Evolutionary conservation across 2,797 vertebrate species (phyloP).

Genomic region (Characodon lateralis): DNA sequence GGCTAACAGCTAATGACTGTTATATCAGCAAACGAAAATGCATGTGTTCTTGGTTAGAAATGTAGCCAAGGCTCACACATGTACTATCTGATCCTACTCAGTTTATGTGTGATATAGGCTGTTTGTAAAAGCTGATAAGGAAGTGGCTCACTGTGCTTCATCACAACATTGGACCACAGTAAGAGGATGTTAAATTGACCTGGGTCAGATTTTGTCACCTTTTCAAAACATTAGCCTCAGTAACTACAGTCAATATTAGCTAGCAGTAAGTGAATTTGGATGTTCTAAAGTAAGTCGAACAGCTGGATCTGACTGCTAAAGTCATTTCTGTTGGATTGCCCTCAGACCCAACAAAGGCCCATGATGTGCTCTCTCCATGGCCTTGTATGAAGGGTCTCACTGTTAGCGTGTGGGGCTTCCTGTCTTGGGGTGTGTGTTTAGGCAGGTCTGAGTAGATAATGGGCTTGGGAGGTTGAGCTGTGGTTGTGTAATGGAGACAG

Average conservation of each 20-base stretch:
- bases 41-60: conserved; percentile 31
- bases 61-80: conserved; percentile 16
- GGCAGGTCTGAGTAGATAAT: conserved; percentile 83
- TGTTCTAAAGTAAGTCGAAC: conserved; percentile 32
- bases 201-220: conserved; percentile 36
- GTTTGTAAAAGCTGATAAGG: conserved; percentile 66
- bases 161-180: conserved; percentile 44
- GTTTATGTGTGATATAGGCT: conserved; percentile 44
- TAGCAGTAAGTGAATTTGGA: conserved; percentile 19
- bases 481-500: conserved; percentile 82
- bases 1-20: conserved; percentile 30
- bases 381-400: conserved; percentile 50
- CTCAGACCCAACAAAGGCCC: conserved; percentile 41
- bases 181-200: conserved; percentile 51
- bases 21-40: conserved; percentile 39
- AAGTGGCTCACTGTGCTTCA: conserved; percentile 39
- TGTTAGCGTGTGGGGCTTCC: conserved; percentile 60
- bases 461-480: conserved; percentile 71
- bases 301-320: conserved; percentile 26
- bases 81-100: conserved; percentile 50
- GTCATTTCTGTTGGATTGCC: conserved; percentile 45
- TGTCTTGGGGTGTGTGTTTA: conserved; percentile 74
- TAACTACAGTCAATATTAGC: conserved; percentile 30
- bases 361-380: conserved; percentile 53
- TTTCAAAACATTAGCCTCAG: conserved; percentile 37